Evolutionary conservation across 2,113 vertebrate species (phyloP), one percentile per base, ranked within the genome.

Genomic region (Myrmecophaga tridactyla): DNA sequence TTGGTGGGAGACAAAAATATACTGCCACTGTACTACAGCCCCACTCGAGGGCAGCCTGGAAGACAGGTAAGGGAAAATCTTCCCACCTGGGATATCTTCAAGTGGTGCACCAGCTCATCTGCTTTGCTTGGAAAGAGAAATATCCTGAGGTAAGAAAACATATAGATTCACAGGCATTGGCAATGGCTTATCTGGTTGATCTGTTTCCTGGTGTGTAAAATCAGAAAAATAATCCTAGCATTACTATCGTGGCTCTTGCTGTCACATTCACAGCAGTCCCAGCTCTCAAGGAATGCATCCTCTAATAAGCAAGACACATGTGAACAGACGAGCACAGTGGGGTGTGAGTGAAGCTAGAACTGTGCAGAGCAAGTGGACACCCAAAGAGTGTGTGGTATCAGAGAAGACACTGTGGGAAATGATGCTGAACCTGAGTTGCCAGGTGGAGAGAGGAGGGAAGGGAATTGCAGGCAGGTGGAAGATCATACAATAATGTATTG

Each of bases 11-110:
- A 58, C 25, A 69, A 63, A 77, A 62, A 39, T 34, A 12, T 7
- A 13, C 8, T 1, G 10, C 23, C 18, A 3, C 31, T 10, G 10
- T 9, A 36, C 23, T 9, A 39, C 5, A 60, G 39, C 13, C 7
- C 17, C 36, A 13, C 36, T 43, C 29, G 21, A 27, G 46, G 13
- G 18, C 6, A 58, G 58, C 58, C 69, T 0, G 17, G 31, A 67
- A 67, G 69, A 67, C 31, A 2, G 7, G 14, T 1, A 31, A 14
- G 29, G 41, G 7, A 39, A n/a, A 48, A 13, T 7, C 9, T 29
- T 7, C 12, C 34, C 15, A 11, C 14, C 34, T 13, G 27, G 29
- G 14, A 31, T n/a, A 34, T 23, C 43, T 4, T 18, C 27, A 8
- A 20, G 7, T 9, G 29, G 2, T 6, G 4, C 39, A 10, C 25